Evolutionary conservation across 2,113 vertebrate species (phyloP), one percentile per base, ranked within the genome.

Genomic region (Pelodiscus sinensis): DNA sequence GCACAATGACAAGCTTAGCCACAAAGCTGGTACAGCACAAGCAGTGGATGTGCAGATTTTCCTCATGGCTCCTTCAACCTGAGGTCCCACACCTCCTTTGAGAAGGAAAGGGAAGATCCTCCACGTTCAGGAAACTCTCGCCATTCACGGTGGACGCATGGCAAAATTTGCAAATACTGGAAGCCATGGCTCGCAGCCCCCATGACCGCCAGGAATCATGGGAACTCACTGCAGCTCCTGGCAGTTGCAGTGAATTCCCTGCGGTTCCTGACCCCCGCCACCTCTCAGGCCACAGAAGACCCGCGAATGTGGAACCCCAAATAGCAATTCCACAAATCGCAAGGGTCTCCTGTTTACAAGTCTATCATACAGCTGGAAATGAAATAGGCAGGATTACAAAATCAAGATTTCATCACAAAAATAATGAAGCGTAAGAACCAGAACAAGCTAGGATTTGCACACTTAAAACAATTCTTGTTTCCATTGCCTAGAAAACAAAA

Each of bases 1-100:
- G 21, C 22, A 57, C n/a, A 29, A 2, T 1, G 3, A 15, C 11
- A 9, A 9, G 1, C 16, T 2, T 0, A 0, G 51, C 22, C 52
- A 3, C 3, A 0, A 1, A 1, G 13, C 8, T 27, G 55, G 3
- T 1, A 14, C 62, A 65, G 56, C 65, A 71, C 4, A 19, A 68
- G 16, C n/a, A 68, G 65, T n/a, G 9, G 4, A 31, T 18, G 21
- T 35, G 31, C 8, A 71, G 16, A n/a, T 71, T 35, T 71, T 71
- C 65, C 65, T 71, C 62, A 31, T n/a, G n/a, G 65, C n/a, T 71
- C 18, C 65, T 71, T n/a, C n/a, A 71, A 35, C n/a, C 65, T 71
- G n/a, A 35, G 9, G 16, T 14, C 52, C 52, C 44, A 13, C 14
- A 2, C 7, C 29, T 25, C 8, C 62, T 7, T 68, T 4, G 1